Base-by-base conservation (phyloP, 2,888 invertebrate species). In the Platycheirus rosarum region DNA sequence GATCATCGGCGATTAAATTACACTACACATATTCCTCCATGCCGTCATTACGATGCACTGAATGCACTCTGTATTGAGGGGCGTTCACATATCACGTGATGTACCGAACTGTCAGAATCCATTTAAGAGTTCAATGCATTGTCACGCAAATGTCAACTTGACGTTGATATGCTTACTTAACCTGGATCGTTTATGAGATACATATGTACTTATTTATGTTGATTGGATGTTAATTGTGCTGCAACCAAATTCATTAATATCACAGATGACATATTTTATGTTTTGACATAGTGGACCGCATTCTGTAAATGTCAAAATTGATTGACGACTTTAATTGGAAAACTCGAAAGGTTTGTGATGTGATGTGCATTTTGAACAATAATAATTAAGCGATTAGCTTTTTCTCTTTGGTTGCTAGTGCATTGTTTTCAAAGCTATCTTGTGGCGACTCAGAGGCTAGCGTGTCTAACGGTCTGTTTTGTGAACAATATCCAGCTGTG, bases 341-440 rank as follows among this genome's bases (percentile, higher is more conserved):
- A 32, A 46, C 46, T 70, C 62, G 75, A 75, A 55, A 80, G 70
- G 69, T 55, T 69, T 80, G 20, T 55, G 65, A 60, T 80, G 69
- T 66, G 42, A 65, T 35, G n/a, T n/a, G n/a, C 44, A 66, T 69
- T 69, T 37, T 53, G 60, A 53, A 66, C 75, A 80, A 75, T 80
- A 76, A 65, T 80, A 80, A 80, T 76, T 76, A 80, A 80, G 60
- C 66, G 75, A 80, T 80, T 80, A 75, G 69, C 51, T 26, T 60
- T 80, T 76, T 75, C 48, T 60, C 26, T 66, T 48, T 16, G 37
- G 16, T 37, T 46, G 11, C 26, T 14, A 46, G 20, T 62, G 60
- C 57, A 63, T 65, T 26, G 63, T 74, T 74, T 69, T 26, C 35
- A 68, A 68, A 53, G 53, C 57, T 40, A 40, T 40, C n/a, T 11